Conservation (phyloP, 2,113 vertebrate genomes). For the Tursiops truncatus region DNA sequence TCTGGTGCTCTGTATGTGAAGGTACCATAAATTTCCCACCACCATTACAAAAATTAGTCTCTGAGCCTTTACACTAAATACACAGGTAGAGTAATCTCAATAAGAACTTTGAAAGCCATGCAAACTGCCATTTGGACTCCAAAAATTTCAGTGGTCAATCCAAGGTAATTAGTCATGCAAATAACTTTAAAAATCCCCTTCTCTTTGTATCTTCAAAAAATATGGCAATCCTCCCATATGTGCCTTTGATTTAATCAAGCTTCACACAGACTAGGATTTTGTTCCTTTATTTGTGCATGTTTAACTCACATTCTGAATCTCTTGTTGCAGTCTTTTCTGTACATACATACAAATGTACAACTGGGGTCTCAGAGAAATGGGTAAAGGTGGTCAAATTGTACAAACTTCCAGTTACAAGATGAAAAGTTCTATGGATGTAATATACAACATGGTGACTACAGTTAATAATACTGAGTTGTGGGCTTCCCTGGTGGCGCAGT, state of each 20-base stretch:
- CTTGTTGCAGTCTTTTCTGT: neutral
- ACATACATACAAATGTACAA: neutral
- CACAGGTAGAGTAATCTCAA: accelerated
- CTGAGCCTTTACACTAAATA: neutral
- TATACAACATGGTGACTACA: neutral
- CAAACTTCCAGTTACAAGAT: neutral
- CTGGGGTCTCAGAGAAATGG: neutral
- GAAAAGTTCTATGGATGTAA: neutral
- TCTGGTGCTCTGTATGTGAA: neutral
- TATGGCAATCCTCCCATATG: neutral
- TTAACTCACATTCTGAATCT: neutral
- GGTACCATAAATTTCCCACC: accelerated
- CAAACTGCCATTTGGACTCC: neutral
- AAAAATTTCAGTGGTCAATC: neutral
- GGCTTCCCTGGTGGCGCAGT: too few species aligned
- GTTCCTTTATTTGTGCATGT: neutral
- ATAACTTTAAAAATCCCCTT: neutral
- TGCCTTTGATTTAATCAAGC: neutral
- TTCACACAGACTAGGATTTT: neutral
- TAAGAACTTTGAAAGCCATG: neutral
- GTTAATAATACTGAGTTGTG: neutral
- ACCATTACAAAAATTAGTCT: neutral
- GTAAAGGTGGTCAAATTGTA: neutral
- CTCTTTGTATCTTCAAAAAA: neutral
- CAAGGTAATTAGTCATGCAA: neutral